Evolutionary conservation across 2,888 invertebrate genomes (phyloP).

Genomic region (Gymnocheta viridis): DNA sequence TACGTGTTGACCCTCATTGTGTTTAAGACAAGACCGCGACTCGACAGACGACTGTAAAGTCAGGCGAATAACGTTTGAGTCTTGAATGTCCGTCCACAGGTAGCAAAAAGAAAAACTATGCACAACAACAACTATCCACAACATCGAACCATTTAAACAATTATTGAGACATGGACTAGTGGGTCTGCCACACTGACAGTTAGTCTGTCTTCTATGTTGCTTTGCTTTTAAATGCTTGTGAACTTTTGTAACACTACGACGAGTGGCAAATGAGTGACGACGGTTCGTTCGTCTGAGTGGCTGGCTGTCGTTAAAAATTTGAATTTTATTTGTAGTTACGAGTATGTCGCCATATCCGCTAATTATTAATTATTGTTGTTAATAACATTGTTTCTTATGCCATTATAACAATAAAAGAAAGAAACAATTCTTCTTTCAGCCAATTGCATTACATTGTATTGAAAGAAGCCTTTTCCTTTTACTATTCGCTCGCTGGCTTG

Average conservation of each 20-base stretch:
- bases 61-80: background rate
- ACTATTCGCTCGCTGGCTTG: conserved; percentile 12
- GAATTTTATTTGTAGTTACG: conserved; percentile 4
- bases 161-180: background rate
- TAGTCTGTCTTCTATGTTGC: background rate
- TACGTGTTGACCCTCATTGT: conserved; percentile 66
- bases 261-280: background rate
- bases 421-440: background rate
- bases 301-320: conserved; percentile 35
- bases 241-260: background rate
- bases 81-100: background rate
- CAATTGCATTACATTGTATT: conserved; percentile 13
- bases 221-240: background rate
- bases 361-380: conserved; percentile 49
- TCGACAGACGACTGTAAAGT: background rate
- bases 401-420: background rate
- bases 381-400: conserved; percentile 24
- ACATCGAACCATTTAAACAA: conserved; percentile 4
- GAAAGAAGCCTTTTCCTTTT: conserved; percentile 49
- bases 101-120: background rate
- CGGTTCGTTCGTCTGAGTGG: conserved; percentile 14
- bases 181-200: background rate
- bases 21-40: conserved; percentile 15
- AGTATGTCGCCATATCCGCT: conserved; percentile 59
- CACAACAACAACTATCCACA: conserved; percentile 12